Base-by-base conservation (phyloP, 2,113 vertebrate species). In the Hippolais icterina region DNA sequence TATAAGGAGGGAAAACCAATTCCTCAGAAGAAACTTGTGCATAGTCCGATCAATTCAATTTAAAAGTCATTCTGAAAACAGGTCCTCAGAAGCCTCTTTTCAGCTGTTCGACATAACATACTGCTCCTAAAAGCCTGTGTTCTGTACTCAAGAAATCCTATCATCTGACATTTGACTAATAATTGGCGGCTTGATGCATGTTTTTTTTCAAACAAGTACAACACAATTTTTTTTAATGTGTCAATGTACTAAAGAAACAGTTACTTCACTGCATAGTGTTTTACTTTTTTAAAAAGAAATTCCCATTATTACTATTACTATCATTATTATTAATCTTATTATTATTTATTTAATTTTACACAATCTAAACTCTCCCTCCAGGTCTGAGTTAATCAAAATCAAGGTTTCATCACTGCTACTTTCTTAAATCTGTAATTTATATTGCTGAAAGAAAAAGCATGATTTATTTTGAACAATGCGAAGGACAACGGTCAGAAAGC, bases 391-490 rank as follows among this genome's bases (percentile, higher is more conserved):
- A 94, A 90, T 74, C 39, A 94, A 79, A 93, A 90, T 70, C 41
- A 93, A 95, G 79, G 77, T 47, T 91, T 71, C 53, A 83, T 53
- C 71, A 90, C 20, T 76, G 57, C 39, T 88, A 20, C 72, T 63
- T 95, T 86, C 70, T 86, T 91, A 82, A 95, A 96, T 90, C 59
- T 83, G 54, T 95, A 95, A 97, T 92, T 97, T 85, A 93, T 60
- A 89, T 29, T 46, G 52, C 81, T 92, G 72, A 95, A 95, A 78
- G 46, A 52, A 72, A 90, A 93, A 96, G 27, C 31, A 46, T 61
- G 61, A 80, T 95, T 90, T 93, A 50, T 93, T 92, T 75, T 83
- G 71, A 69, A 93, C 64, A 91, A 56, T 63, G 49, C 9, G 28
- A 80, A 86, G 60, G 68, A 68, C 27, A 79, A 18, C 80, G 77